Conservation (phyloP, 2,797 vertebrate species). For the Neosalanx taihuensis region DNA sequence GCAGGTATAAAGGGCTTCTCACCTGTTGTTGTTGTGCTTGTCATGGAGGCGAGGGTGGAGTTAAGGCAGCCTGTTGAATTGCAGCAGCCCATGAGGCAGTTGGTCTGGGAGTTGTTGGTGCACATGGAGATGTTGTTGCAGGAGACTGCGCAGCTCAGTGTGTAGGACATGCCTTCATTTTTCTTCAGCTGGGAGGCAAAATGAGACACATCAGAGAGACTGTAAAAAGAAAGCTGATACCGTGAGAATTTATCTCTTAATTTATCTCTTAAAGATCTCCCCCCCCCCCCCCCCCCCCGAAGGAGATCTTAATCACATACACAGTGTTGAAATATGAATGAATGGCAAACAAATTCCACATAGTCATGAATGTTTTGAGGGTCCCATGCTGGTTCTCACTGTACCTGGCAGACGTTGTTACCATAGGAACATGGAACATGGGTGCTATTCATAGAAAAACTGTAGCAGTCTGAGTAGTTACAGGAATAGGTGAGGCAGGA, state of each 20-base stretch:
- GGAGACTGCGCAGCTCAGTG: constrained; percentile 55
- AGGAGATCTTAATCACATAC: neutral
- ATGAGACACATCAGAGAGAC: neutral
- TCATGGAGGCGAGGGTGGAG: constrained; percentile 54
- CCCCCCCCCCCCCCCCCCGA: no score
- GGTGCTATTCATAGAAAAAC: constrained; percentile 54
- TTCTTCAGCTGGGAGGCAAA: constrained; percentile 66
- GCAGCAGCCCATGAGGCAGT: constrained; percentile 73
- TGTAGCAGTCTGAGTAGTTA: constrained; percentile 63
- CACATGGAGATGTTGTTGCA: constrained; percentile 57
- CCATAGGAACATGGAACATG: constrained; percentile 35
- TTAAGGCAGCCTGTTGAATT: constrained; percentile 67
- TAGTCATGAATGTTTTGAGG: neutral
- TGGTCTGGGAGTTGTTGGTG: constrained; percentile 28
- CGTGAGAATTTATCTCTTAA: neutral
- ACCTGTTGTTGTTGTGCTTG: constrained; percentile 54
- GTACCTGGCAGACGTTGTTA: constrained; percentile 65
- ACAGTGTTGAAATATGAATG: neutral
- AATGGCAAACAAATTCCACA: neutral
- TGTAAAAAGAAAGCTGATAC: neutral
- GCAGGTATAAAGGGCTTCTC: neutral
- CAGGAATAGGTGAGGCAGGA: constrained; percentile 68
- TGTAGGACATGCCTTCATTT: constrained; percentile 53
- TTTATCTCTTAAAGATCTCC: no score
- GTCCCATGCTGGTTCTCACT: constrained; percentile 12